Evolutionary conservation across 2,113 vertebrate species (phyloP).

Genomic region (Elachura formosa): DNA sequence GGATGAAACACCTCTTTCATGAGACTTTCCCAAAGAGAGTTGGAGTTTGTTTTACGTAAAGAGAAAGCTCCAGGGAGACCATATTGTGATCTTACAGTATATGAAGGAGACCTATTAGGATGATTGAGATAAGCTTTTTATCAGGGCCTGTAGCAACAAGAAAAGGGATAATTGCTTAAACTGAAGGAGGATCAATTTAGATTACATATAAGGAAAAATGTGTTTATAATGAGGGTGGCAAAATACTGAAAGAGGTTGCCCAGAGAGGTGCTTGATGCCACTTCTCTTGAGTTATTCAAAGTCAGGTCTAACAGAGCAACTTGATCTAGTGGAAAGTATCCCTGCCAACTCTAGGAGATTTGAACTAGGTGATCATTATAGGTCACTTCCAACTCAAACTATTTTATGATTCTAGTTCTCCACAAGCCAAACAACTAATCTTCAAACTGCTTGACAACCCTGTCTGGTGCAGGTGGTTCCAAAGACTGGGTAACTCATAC

Average conservation of each 20-base stretch:
- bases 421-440: background rate
- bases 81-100: background rate
- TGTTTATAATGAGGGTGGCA: background rate
- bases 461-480: background rate
- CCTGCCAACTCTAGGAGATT: background rate
- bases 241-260: background rate
- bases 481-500: background rate
- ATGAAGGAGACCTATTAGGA: background rate
- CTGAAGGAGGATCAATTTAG: background rate
- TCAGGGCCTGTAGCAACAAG: background rate
- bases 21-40: background rate
- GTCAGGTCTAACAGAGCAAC: background rate
- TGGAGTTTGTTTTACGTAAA: background rate
- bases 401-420: background rate
- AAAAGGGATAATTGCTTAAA: background rate
- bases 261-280: background rate
- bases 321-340: background rate
- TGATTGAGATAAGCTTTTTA: background rate
- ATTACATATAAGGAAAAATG: accelerated
- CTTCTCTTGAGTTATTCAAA: background rate
- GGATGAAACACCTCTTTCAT: background rate
- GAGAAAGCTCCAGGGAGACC: background rate
- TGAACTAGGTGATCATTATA: too few species aligned
- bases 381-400: too few species aligned
- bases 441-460: background rate